Evolutionary conservation across 2,113 vertebrate genomes (phyloP).

Genomic region (Microtus montanus): DNA sequence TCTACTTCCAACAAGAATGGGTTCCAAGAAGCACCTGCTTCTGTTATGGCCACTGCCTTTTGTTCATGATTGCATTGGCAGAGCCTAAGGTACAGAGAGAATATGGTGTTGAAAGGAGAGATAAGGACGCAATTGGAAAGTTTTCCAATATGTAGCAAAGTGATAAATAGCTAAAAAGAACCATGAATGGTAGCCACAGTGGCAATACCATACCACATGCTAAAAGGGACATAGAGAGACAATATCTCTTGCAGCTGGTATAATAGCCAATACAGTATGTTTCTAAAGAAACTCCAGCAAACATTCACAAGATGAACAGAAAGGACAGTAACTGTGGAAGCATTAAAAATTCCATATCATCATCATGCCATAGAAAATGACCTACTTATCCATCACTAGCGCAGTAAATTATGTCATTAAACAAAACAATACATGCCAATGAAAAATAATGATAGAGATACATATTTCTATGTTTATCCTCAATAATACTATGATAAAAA

Average conservation of each 20-base stretch:
- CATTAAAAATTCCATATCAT: neutral
- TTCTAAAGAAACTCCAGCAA: slow-evolving; percentile 28
- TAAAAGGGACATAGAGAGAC: neutral
- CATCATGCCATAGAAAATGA: neutral
- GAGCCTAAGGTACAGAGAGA: neutral
- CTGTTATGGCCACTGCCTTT: neutral
- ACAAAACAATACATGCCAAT: neutral
- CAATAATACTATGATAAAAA: neutral
- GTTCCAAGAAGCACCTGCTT: neutral
- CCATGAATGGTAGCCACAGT: neutral
- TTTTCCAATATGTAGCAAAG: neutral
- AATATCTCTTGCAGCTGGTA: neutral
- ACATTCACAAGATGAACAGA: neutral
- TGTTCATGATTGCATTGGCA: neutral
- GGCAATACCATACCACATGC: neutral
- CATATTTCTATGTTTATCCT: neutral
- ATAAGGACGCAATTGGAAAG: neutral
- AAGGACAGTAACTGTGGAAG: neutral
- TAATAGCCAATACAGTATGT: neutral
- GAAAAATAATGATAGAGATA: neutral
- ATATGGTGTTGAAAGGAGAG: neutral
- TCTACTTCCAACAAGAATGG: neutral
- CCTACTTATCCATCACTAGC: neutral
- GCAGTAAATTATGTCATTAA: slow-evolving; percentile 11
- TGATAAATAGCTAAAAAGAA: neutral